phyloP scores from a whole-genome alignment of 64 coral and sea anemone species.

The Astreopora myriophthalma region DNA sequence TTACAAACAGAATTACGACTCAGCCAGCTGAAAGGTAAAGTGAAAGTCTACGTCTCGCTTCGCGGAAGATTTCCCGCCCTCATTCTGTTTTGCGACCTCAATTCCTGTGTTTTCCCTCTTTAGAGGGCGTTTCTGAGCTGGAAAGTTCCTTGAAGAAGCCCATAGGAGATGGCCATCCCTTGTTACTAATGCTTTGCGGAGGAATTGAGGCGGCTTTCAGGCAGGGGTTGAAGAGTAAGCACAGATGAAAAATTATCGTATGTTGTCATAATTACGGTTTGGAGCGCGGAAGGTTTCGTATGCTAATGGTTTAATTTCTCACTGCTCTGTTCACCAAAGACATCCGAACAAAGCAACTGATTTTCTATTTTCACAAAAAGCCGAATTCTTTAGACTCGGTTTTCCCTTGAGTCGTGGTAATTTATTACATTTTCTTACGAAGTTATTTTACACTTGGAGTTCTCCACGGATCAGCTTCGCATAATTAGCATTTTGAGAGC shows the following conservation, averaged over 20 bases:
- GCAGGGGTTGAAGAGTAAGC: conserved; percentile 67
- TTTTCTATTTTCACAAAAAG: not conserved
- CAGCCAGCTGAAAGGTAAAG: conserved; percentile 47
- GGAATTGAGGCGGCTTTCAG: conserved; percentile 40
- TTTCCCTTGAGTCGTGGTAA: not conserved
- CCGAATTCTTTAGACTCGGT: not conserved
- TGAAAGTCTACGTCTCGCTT: not conserved
- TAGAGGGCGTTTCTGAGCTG: conserved; percentile 33
- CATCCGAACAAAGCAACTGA: not conserved
- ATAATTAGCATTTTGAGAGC: not conserved
- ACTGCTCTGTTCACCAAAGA: not conserved
- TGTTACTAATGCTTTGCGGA: conserved; percentile 39
- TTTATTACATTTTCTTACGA: not conserved
- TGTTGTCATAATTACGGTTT: not conserved
- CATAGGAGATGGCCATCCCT: conserved; percentile 51
- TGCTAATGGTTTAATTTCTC: not conserved
- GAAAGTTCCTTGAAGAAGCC: conserved; percentile 69
- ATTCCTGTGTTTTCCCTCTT: not conserved
- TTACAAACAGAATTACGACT: conserved; percentile 40
- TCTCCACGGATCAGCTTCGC: not conserved
- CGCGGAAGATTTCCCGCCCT: conserved; percentile 45
- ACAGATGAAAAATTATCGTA: not conserved
- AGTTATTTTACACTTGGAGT: not conserved
- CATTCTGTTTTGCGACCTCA: not conserved
- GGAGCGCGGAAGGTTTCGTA: not conserved